Base-by-base conservation (phyloP, 2,888 invertebrate species). In the Muschampia plurimacula region DNA sequence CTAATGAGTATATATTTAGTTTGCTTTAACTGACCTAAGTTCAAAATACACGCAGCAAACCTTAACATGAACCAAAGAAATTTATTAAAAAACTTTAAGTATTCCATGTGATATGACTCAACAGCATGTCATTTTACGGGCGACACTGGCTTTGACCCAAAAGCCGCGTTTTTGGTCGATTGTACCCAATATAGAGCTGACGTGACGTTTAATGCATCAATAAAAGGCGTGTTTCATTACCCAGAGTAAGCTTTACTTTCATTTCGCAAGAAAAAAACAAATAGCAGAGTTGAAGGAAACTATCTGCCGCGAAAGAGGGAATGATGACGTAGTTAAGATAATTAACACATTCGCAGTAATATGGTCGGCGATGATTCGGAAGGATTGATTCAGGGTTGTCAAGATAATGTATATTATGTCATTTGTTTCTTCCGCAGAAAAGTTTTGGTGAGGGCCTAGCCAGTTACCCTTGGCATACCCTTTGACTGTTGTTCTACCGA, bases 211-310 rank as follows among this genome's bases (percentile, higher is more conserved):
- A 59, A 39, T 60, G 46, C 68, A 59, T 67, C 46, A 46, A 60
- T 67, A 72, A 67, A 70, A 62, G 62, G 39, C 15, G 71, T 36
- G 32, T 36, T 64, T 69, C 13, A 69, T 55, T 55, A n/a, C 66
- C 46, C 46, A 60, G 9, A 60, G 66, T 52, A 39, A 41, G 41
- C 63, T 63, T 62, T 22, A 72, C 72, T 67, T 72, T 67, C 57
- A 62, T 67, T 72, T 67, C 44, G 67, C 67, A 72, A 71, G 66
- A 71, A 59, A 65, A 65, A 49, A 71, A 36, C 59, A 66, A 72
- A 72, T 72, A 72, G 62, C 72, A 67, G 67, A 72, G 72, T 72
- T 72, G 72, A 72, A 72, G 72, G 72, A 67, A 66, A 71, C 49
- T 39, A 44, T 41, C 70, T 65, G 44, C 49, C 59, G 32, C 60